Base-by-base conservation (phyloP, 2,888 invertebrate genomes). In the Acanthococcus lagerstroemiae region DNA sequence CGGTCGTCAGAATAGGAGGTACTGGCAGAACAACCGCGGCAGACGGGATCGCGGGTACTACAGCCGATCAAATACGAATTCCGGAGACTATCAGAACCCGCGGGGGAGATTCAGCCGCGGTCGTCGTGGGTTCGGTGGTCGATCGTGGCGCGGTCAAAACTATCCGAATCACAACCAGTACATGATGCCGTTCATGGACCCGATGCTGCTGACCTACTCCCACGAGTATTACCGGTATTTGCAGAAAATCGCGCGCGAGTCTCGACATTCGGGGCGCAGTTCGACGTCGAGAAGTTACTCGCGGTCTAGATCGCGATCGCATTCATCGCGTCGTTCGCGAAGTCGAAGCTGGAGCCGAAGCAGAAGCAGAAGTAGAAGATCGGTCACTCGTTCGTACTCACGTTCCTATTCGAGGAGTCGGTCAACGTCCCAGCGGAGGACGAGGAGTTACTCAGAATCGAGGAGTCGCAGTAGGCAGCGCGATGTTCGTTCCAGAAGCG, bases 201-300 rank as follows among this genome's bases (percentile, higher is more conserved):
- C 71, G 12, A 63, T 69, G 56, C 68, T 70, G 54, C 50, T 71
- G 44, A 65, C 66, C 24, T 68, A 70, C 22, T 70, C 69, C 55
- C 68, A 70, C 30, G 69, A 70, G 44, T 71, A 71, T 65, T 72
- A 70, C 56, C 70, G 69, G 56, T 71, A 84, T 68, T 83, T 84
- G 70, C 81, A 82, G 57, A 83, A 80, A 71, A 76, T 85, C 37
- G 44, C 63, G n/a, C 63, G 63, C 26, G 77, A 80, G 48, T 81
- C 81, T 80, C 66, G 78, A 76, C 52, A 54, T 37, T 63, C 63
- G 2, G 24, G 52, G 24, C 45, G 46, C 12, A 58, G 58, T 25
- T 46, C 58, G 4, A 46, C 25, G 24, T 26, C 45, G n/a, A 44
- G 58, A 15, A 58, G 58, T n/a, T 45, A 58, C 26, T 63, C 63